Base-by-base conservation (phyloP, 1,140 invertebrate species). In the Trichogramma pretiosum region DNA sequence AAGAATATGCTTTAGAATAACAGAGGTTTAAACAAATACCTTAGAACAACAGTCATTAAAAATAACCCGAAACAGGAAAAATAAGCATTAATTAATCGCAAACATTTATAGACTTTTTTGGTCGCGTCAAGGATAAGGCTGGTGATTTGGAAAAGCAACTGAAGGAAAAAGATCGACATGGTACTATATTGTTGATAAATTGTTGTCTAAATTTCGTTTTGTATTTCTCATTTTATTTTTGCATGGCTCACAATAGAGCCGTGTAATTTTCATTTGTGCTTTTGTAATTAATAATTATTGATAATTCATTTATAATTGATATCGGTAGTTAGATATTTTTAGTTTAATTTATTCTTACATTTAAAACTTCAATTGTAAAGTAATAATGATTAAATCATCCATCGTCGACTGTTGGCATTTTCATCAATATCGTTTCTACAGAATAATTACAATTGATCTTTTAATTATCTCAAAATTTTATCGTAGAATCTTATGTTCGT, bases 141-240 rank as follows among this genome's bases (percentile, higher is more conserved):
- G 87, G 85, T 48, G 87, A 93, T 72, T 81, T 93, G 78, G 89
- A 92, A 70, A 76, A 85, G 58, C 85, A 87, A 49, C 77, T 93
- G 37, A 92, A 92, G 73, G 88, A 93, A 60, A 91, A 91, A 75
- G 89, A 93, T 67, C 88, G 88, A 67, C 88, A 92, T 68, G 89
- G 88, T 83, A 78, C 49, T 37, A 19, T 36, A 18, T 32, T 36
- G 28, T 40, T 21, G 21, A 34, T n/a, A 45, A 47, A 18, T 23
- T 43, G 45, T 38, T 21, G 17, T 49, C n/a, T n/a, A 46, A 16
- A 49, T 28, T 43, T 16, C 34, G 23, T 44, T 59, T 37, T 42
- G 52, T 52, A 39, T 54, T 35, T 8, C 3, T 33, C 32, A 22
- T 45, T 28, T 43, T 48, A 18, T 54, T 52, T 33, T 11, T 37